Base-by-base conservation (phyloP, 92 coral and sea anemone species). In the Diadumene lineata region DNA sequence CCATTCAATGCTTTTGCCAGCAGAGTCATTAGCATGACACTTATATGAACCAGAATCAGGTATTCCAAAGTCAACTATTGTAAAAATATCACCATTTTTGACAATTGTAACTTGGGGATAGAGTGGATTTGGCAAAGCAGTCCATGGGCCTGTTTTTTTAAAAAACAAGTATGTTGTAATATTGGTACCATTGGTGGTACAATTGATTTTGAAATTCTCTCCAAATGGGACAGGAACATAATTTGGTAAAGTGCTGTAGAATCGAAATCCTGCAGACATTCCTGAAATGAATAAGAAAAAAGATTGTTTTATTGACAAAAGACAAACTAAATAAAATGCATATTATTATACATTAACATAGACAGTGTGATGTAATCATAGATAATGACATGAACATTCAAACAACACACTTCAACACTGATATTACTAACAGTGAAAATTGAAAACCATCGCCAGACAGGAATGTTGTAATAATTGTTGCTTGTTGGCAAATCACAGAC, bases 1-100 rank as follows among this genome's bases (percentile, higher is more conserved):
- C 76, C 69, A 79, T 32, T 21, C 27, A 64, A 84, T 78, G 19
- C 24, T 78, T 25, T 51, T 16, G 8, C 53, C 69, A 13, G 31
- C 27, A 10, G 19, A 30, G 50, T 72, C 60, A 1, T 74, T 60
- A 1, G 91, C 91, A 9, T 38, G 28, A 28, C 91, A 86, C n/a
- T 24, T 11, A 53, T 86, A 81, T 0, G 1, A 0, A 6, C 87
- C 91, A 8, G 33, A 66, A 86, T 86, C 84, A 1, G 2, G 25
- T 0, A 72, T 11, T 13, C 0, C 7, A 31, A 81, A 62, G 29
- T 76, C 67, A 10, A 76, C 17, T 25, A 86, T 0, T 3, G 77
- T 76, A 13, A 67, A 86, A 13, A 77, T 67, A 30, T 86, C 83
- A 31, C 65, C 77, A 11, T 19, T 68, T 18, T 31, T 21, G 17